Base-by-base conservation (phyloP, 2,797 vertebrate genomes). In the Myripristis murdjan region DNA sequence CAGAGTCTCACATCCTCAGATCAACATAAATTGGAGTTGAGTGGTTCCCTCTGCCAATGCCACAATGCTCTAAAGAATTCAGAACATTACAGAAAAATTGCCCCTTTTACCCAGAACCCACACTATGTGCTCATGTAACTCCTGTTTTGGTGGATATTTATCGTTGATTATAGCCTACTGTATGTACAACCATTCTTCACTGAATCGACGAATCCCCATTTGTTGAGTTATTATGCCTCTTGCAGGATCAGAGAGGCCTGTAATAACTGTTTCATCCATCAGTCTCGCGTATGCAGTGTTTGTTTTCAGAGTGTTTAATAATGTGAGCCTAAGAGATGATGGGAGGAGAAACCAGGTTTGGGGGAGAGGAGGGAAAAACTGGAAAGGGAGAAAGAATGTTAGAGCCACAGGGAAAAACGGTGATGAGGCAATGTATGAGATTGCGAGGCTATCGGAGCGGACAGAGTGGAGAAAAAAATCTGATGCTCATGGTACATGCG, bases 191-290 rank as follows among this genome's bases (percentile, higher is more conserved):
- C 49, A 62, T 83, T 85, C 28, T 70, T 78, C 72, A 60, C 76
- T 73, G 58, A 87, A 87, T 76, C 43, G 60, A 83, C 82, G 24
- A 82, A 67, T 79, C 57, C 60, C 57, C 75, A 82, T 81, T 87
- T 83, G 87, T 43, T 24, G 39, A 55, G 64, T 90, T 90, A 86
- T 91, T 83, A 84, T 77, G 56, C 84, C 87, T 93, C 89, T 90
- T 81, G 89, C 88, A 81, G 88, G 87, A 89, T 90, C 81, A 88
- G 72, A 88, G 86, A 90, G 84, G 86, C 81, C 65, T 75, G 70
- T 86, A 83, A 79, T 87, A 89, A 87, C 83, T 44, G 81, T 83
- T 89, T 87, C 82, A 85, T 80, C 61, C 75, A 83, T 89, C 71
- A 77, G 68, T 87, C 81, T 77, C 44, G 60, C 58, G 77, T 79